Conservation (phyloP, 2,113 vertebrate genomes). For the Anoplopoma fimbria region DNA sequence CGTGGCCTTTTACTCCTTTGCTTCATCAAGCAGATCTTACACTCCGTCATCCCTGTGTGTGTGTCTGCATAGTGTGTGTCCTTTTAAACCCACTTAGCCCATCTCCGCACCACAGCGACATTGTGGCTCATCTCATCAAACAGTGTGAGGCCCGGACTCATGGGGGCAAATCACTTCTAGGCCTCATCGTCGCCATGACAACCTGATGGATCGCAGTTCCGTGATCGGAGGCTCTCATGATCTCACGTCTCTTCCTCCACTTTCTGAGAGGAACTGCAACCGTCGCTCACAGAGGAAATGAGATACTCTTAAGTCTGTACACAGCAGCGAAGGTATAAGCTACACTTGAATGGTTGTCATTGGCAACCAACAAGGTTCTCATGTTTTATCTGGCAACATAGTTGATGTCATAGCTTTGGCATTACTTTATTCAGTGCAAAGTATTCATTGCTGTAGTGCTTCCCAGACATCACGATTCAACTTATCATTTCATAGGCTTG, state of each 20-base stretch:
- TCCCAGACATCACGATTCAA: neutral
- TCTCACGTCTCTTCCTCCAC: neutral
- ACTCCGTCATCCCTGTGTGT: constrained; percentile 1
- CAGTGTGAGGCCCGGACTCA: constrained; percentile 10
- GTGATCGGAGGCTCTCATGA: neutral
- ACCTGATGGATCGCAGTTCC: constrained; percentile 26
- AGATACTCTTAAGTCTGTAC: neutral
- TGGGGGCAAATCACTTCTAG: constrained; percentile 35
- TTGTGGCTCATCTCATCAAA: constrained; percentile 44
- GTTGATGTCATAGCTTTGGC: neutral
- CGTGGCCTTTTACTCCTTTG: neutral
- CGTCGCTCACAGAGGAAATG: constrained; percentile 8
- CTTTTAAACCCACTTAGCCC: constrained; percentile 16
- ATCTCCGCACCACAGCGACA: neutral
- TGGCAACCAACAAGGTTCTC: neutral
- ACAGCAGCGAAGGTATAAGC: neutral
- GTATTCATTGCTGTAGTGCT: neutral
- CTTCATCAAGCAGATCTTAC: neutral
- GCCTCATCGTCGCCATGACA: constrained; percentile 51
- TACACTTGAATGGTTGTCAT: neutral
- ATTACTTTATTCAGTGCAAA: neutral
- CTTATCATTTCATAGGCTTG: neutral
- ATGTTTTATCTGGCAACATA: neutral
- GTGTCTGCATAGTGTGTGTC: constrained; percentile 6
- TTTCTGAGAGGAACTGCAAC: constrained; percentile 25